These are phyloP conservation scores for Phoxinus phoxinus DNA, from an alignment of 2,113 vertebrate genomes.

Conservation along the genomic window DNA sequence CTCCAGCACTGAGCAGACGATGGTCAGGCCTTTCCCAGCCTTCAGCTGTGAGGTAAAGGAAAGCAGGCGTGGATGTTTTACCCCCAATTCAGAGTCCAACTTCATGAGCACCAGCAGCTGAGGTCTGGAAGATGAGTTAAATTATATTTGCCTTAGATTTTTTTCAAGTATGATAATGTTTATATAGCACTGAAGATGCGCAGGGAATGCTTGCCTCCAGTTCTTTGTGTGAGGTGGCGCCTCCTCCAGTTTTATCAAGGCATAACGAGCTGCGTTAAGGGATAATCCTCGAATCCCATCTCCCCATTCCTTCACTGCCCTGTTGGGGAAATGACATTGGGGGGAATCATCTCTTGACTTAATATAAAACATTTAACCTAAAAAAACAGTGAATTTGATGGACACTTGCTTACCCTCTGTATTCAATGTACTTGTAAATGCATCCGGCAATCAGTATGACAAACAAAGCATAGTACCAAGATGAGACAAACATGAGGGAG, in stretches of 20 bases:
- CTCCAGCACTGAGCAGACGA: conserved; percentile 89
- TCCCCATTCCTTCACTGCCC: conserved; percentile 96
- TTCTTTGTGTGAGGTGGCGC: conserved; percentile 94
- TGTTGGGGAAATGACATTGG: conserved; percentile 56
- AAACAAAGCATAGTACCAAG: conserved; percentile 92
- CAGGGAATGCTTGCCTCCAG: conserved; percentile 84
- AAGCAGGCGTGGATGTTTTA: conserved; percentile 90
- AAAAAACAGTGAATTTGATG: not conserved
- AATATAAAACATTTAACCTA: not conserved
- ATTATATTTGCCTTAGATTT: not conserved
- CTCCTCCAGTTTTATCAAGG: conserved; percentile 89
- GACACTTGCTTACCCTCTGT: conserved; percentile 86
- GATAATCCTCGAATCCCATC: conserved; percentile 94
- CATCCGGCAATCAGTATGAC: conserved; percentile 91
- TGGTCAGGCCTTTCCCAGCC: conserved; percentile 94
- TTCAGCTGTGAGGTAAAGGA: conserved; percentile 92
- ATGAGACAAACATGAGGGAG: conserved; percentile 95
- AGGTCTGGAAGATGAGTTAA: conserved; percentile 75
- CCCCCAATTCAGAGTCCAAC: conserved; percentile 80
- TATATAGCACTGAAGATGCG: not conserved
- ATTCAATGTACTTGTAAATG: conserved; percentile 98
- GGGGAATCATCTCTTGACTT: not conserved
- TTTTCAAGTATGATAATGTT: not conserved
- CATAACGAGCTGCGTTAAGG: conserved; percentile 91
- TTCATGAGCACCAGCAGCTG: conserved; percentile 91